Conservation (phyloP, 2,113 vertebrate genomes). For the Dipodomys ordii region DNA sequence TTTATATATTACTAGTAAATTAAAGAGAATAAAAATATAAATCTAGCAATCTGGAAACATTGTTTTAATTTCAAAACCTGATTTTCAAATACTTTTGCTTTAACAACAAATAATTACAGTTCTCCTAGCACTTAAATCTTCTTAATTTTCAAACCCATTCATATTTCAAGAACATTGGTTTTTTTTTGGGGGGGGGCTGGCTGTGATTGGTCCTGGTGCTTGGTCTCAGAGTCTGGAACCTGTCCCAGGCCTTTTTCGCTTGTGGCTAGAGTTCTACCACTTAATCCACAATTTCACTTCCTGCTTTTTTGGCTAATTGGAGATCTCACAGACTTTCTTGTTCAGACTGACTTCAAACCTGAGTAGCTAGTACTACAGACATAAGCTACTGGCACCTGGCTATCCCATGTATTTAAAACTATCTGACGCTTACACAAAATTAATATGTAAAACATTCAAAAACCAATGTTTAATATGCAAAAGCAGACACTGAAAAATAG, state of each 20-base stretch:
- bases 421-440: constrained; percentile 65
- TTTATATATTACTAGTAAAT: constrained; percentile 4
- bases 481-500: neutral
- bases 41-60: neutral
- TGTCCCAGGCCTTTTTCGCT: too few species aligned
- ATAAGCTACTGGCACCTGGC: too few species aligned
- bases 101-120: constrained; percentile 49
- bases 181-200: too few species aligned
- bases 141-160: constrained; percentile 68
- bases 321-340: too few species aligned
- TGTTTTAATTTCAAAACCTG: constrained; percentile 57
- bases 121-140: constrained; percentile 45
- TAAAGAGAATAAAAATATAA: constrained; percentile 32
- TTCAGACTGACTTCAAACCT: too few species aligned
- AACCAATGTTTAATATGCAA: neutral
- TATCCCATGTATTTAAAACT: constrained; percentile 64
- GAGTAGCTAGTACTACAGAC: too few species aligned
- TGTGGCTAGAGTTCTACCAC: neutral
- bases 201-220: too few species aligned
- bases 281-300: too few species aligned
- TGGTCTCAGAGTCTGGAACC: too few species aligned
- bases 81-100: constrained; percentile 68
- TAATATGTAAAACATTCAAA: constrained; percentile 56
- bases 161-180: constrained; percentile 46
- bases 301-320: too few species aligned